phyloP scores from a whole-genome alignment of 2,888 invertebrate species.

The Rhodophaea formosa region DNA sequence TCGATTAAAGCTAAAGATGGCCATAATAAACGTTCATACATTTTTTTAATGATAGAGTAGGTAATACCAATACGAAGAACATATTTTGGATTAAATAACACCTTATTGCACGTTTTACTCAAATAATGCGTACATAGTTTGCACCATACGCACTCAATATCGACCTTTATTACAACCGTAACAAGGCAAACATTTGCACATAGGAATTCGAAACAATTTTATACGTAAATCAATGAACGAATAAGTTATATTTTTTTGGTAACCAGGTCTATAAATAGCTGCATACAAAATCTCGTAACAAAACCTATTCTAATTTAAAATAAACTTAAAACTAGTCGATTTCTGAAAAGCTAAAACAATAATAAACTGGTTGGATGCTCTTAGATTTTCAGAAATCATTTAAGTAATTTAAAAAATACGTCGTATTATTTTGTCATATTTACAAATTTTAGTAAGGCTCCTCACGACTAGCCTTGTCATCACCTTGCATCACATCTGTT shows the following conservation, averaged over 20 bases:
- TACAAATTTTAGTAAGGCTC: conserved; percentile 10
- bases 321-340: conserved; percentile 10
- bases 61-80: background rate
- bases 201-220: background rate
- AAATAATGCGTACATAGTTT: background rate
- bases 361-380: background rate
- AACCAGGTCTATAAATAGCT: conserved; percentile 25
- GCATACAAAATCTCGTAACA: conserved; percentile 1
- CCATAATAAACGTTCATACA: conserved; percentile 39
- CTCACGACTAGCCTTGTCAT: conserved; percentile 7
- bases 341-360: conserved; percentile 14
- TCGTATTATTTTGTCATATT: conserved; percentile 1
- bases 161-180: background rate
- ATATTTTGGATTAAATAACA: background rate
- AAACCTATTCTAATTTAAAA: conserved; percentile 5
- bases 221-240: conserved; percentile 11
- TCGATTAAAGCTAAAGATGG: conserved; percentile 69
- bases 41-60: conserved; percentile 20
- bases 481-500: background rate
- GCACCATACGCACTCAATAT: background rate
- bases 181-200: background rate
- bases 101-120: background rate
- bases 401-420: background rate
- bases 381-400: conserved; percentile 11
- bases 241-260: conserved; percentile 27